Conservation (phyloP, 2,797 vertebrate species). For the Hydrolagus colliei region DNA sequence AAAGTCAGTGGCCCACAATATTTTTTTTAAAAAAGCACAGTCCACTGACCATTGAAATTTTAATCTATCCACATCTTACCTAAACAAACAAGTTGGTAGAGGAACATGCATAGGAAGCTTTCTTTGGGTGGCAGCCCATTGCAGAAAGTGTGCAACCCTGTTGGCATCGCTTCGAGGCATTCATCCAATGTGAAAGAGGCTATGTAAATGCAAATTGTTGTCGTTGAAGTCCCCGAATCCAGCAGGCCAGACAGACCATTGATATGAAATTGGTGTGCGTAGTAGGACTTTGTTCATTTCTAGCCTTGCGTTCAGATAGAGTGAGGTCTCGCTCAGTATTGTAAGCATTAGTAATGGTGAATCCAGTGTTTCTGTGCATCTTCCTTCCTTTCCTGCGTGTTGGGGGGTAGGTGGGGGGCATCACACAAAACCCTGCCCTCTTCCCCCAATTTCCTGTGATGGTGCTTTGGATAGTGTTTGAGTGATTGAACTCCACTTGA, state of each 20-base stretch:
- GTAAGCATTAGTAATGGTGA: background rate
- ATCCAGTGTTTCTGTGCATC: too few relatives aligned
- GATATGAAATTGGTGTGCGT: background rate
- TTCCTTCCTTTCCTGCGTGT: too few relatives aligned
- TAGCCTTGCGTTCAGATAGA: background rate
- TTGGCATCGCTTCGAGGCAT: too few relatives aligned
- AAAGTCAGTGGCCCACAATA: background rate
- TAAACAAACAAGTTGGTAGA: background rate
- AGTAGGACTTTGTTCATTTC: background rate
- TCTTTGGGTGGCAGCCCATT: background rate
- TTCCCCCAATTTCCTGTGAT: too few relatives aligned
- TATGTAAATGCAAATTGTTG: too few relatives aligned
- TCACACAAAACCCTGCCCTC: too few relatives aligned
- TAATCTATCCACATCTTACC: background rate
- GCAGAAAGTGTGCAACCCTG: background rate
- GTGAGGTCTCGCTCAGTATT: background rate
- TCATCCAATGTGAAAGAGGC: too few relatives aligned
- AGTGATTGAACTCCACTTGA: too few relatives aligned
- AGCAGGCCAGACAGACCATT: background rate
- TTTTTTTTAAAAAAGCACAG: background rate
- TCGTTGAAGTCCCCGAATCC: background rate
- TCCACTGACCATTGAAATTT: too few relatives aligned
- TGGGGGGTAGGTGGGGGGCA: too few relatives aligned
- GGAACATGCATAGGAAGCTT: background rate
- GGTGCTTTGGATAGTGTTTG: too few relatives aligned